These are phyloP conservation scores for Drosophila teissieri DNA, from an alignment of 1,140 invertebrate genomes.

Conservation along the genomic window DNA sequence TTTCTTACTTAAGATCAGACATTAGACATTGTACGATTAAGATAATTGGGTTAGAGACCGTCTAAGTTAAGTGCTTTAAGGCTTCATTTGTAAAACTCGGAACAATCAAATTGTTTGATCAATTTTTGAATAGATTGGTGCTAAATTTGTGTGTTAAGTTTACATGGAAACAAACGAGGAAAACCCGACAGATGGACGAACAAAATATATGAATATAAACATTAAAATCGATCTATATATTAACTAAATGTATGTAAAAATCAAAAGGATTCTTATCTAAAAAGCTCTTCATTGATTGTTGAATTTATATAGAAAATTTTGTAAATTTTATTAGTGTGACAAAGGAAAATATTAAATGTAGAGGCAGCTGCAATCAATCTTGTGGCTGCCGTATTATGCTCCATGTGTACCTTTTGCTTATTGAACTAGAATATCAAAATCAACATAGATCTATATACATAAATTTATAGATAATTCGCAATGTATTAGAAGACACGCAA, in stretches of 20 bases:
- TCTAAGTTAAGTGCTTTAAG: slow-evolving; percentile 68
- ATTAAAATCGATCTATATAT: slow-evolving; percentile 45
- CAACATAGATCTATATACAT: slow-evolving; percentile 48
- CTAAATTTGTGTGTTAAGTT: slow-evolving; percentile 81
- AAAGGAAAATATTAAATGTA: slow-evolving; percentile 54
- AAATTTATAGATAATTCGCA: slow-evolving; percentile 60
- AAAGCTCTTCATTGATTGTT: slow-evolving; percentile 76
- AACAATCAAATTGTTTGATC: slow-evolving; percentile 82
- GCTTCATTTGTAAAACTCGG: slow-evolving; percentile 78
- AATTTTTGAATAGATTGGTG: slow-evolving; percentile 83
- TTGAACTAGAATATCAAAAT: slow-evolving; percentile 70
- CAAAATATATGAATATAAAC: slow-evolving; percentile 37
- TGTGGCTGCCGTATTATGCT: slow-evolving; percentile 66
- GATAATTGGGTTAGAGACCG: slow-evolving; percentile 36
- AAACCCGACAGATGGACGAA: slow-evolving; percentile 27
- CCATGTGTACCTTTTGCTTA: slow-evolving; percentile 82
- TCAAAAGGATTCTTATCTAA: slow-evolving; percentile 52
- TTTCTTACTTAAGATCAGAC: slow-evolving; percentile 38
- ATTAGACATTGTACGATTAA: slow-evolving; percentile 30
- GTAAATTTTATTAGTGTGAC: slow-evolving; percentile 75
- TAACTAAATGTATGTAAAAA: slow-evolving; percentile 48
- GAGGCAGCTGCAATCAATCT: slow-evolving; percentile 35
- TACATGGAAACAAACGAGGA: slow-evolving; percentile 39
- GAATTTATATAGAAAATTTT: slow-evolving; percentile 79
- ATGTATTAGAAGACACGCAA: slow-evolving; percentile 56